Evolutionary conservation across 2,888 invertebrate species (phyloP).

Genomic region (Chaetogeoica ovagalla): DNA sequence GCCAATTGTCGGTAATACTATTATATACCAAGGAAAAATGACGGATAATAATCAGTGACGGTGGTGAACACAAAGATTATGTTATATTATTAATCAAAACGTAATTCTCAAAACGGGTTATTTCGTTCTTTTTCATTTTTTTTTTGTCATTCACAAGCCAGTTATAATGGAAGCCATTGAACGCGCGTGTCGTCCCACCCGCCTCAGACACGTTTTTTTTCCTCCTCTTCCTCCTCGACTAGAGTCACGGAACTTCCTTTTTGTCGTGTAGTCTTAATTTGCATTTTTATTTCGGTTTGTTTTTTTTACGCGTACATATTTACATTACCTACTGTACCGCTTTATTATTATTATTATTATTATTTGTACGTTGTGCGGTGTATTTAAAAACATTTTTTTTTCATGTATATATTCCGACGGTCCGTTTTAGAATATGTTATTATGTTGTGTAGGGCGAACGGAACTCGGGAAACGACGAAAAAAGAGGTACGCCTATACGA

Average conservation of each 20-base stretch:
- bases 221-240: neutral
- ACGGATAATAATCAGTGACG: slow-evolving; percentile 11
- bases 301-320: neutral
- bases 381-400: too few relatives aligned
- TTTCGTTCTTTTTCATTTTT: neutral
- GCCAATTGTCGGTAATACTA: neutral
- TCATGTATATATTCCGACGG: too few relatives aligned
- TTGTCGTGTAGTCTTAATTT: slow-evolving; percentile 4
- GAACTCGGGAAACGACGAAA: too few relatives aligned
- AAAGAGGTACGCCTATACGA: too few relatives aligned
- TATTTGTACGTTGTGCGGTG: too few relatives aligned
- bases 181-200: neutral
- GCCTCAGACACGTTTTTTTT: too few relatives aligned
- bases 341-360: too few relatives aligned
- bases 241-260: slow-evolving; percentile 22
- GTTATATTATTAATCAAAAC: neutral
- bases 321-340: neutral
- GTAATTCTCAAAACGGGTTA: slow-evolving; percentile 12
- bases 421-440: too few relatives aligned
- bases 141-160: slow-evolving; percentile 24
- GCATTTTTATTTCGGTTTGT: slow-evolving; percentile 25
- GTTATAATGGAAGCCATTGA: slow-evolving; percentile 22
- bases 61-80: too few relatives aligned
- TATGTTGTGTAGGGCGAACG: too few relatives aligned
- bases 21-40: slow-evolving; percentile 11